phyloP scores from a whole-genome alignment of 2,888 invertebrate genomes.

The Mycogona germanica region DNA sequence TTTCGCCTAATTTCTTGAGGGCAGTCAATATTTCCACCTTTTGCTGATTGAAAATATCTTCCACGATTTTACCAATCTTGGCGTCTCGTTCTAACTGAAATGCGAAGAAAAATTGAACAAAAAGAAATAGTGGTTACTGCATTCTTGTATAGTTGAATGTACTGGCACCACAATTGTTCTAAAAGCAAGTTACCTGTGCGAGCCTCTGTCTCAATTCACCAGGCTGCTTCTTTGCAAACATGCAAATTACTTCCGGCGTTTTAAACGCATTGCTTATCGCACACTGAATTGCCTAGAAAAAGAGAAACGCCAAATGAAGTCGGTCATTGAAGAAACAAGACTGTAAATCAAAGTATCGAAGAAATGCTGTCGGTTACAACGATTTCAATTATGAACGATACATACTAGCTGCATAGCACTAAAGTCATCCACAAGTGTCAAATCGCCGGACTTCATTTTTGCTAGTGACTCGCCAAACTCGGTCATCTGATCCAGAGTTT shows the following conservation, averaged over 20 bases:
- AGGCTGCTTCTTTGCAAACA: conserved; percentile 58
- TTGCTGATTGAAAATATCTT: conserved; percentile 41
- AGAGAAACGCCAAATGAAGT: conserved; percentile 7
- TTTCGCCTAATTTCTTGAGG: conserved; percentile 38
- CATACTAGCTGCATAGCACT: conserved; percentile 51
- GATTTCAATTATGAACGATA: conserved; percentile 23
- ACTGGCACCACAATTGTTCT: too few relatives aligned
- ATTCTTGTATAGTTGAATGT: background rate
- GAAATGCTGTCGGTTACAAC: too few relatives aligned
- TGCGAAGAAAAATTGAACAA: conserved; percentile 4
- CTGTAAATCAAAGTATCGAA: too few relatives aligned
- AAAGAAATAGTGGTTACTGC: background rate
- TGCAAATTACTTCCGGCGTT: conserved; percentile 57
- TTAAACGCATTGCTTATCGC: conserved; percentile 60
- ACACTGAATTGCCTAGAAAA: conserved; percentile 51
- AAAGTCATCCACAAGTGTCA: conserved; percentile 50
- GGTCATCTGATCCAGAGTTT: conserved; percentile 55
- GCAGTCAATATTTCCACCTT: conserved; percentile 41
- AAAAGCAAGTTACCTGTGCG: conserved; percentile 41
- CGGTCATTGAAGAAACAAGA: too few relatives aligned
- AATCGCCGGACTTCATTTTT: conserved; percentile 51
- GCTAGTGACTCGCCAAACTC: conserved; percentile 52
- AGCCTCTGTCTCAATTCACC: conserved; percentile 48
- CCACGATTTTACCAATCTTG: conserved; percentile 46
- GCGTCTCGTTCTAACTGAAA: conserved; percentile 42